Conservation (phyloP, 2,113 vertebrate species). For the Megalops atlanticus region DNA sequence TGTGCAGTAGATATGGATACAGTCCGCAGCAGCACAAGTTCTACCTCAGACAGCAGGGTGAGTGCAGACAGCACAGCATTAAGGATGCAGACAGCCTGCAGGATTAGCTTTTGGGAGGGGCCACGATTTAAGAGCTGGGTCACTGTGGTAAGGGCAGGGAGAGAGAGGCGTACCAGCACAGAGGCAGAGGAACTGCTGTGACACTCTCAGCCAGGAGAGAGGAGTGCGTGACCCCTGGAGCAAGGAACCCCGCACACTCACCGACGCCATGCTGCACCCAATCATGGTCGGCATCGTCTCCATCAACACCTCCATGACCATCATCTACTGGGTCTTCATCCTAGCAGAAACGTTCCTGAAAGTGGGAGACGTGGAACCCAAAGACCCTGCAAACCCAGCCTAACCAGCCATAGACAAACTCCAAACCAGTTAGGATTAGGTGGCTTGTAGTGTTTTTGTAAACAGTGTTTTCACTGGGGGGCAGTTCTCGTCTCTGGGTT, state of each 20-base stretch:
- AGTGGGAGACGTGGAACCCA: slow-evolving; percentile 45
- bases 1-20: neutral
- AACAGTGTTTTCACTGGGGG: neutral
- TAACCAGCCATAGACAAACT: neutral
- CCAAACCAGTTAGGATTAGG: neutral
- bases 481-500: neutral
- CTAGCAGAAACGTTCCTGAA: slow-evolving; percentile 56
- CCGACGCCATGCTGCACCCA: slow-evolving; percentile 61
- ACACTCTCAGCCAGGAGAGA: too few species aligned
- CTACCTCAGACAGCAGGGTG: too few species aligned
- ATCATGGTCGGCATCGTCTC: slow-evolving; percentile 62
- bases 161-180: neutral
- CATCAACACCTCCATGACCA: slow-evolving; percentile 56
- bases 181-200: neutral
- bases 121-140: neutral
- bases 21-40: too few species aligned
- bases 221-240: too few species aligned
- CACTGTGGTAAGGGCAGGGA: neutral
- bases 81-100: neutral
- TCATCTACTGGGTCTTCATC: slow-evolving; percentile 63
- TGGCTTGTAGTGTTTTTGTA: neutral
- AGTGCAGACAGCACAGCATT: too few species aligned
- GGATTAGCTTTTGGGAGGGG: neutral
- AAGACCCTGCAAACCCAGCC: slow-evolving; percentile 55
- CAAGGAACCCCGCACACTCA: neutral